These are phyloP conservation scores for Xerus inauris DNA, from an alignment of 2,113 vertebrate genomes.

Conservation along the genomic window DNA sequence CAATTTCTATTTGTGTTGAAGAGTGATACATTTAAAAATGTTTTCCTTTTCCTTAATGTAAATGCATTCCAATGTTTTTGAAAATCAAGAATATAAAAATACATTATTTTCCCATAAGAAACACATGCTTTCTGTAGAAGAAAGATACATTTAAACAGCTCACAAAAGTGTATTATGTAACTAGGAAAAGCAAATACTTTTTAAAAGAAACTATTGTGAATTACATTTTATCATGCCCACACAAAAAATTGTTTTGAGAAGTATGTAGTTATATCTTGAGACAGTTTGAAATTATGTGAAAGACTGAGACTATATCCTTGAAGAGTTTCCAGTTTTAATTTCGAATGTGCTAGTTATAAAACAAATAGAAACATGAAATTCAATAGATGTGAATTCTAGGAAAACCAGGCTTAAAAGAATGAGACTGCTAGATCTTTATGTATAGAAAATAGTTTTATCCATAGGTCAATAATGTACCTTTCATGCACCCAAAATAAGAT, in stretches of 20 bases:
- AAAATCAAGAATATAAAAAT: constrained; percentile 50
- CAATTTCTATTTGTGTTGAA: constrained; percentile 58
- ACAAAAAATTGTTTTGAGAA: neutral
- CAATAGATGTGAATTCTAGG: neutral
- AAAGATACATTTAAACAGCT: constrained; percentile 22
- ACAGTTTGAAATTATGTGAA: neutral
- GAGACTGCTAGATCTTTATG: constrained; percentile 9
- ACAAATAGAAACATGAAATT: constrained; percentile 42
- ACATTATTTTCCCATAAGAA: constrained; percentile 2
- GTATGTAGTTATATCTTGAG: neutral
- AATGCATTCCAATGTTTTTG: constrained; percentile 48
- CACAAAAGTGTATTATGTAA: neutral
- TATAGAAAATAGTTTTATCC: neutral
- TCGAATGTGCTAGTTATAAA: constrained; percentile 52
- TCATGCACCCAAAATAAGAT: neutral
- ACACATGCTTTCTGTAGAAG: neutral
- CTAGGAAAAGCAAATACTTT: constrained; percentile 17
- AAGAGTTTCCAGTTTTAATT: constrained; percentile 43
- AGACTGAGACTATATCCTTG: neutral
- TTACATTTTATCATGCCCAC: neutral
- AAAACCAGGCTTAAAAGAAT: neutral
- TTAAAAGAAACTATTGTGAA: constrained; percentile 38
- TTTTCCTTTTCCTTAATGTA: constrained; percentile 40
- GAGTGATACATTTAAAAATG: constrained; percentile 39
- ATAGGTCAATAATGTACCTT: neutral